Evolutionary conservation across 2,888 invertebrate genomes (phyloP).

Genomic region (Tenthredo livida): DNA sequence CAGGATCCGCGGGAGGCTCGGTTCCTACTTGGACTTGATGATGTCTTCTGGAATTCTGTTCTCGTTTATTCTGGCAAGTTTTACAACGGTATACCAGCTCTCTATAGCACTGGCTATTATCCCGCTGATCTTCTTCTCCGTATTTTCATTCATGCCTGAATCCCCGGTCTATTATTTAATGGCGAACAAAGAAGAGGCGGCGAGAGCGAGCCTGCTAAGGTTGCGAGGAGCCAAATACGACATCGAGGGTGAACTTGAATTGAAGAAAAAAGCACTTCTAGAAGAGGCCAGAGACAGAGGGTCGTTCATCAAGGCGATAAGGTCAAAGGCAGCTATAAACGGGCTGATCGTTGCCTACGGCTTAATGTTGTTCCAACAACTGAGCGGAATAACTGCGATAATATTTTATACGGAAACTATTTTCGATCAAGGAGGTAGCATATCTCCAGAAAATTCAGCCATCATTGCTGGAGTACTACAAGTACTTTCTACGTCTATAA

Average conservation of each 20-base stretch:
- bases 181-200: slow-evolving; percentile 84
- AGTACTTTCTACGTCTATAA: slow-evolving; percentile 86
- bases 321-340: slow-evolving; percentile 83
- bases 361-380: slow-evolving; percentile 94
- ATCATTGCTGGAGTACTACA: slow-evolving; percentile 93
- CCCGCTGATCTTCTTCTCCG: slow-evolving; percentile 84
- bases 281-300: slow-evolving; percentile 80
- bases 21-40: slow-evolving; percentile 93
- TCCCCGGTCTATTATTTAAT: slow-evolving; percentile 87
- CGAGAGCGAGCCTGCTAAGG: slow-evolving; percentile 84
- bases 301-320: slow-evolving; percentile 81
- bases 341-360: slow-evolving; percentile 87
- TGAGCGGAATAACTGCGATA: slow-evolving; percentile 91
- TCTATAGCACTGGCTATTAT: slow-evolving; percentile 84
- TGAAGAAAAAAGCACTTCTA: slow-evolving; percentile 81
- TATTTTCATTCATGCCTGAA: slow-evolving; percentile 93
- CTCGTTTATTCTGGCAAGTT: slow-evolving; percentile 86
- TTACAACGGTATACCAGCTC: slow-evolving; percentile 81
- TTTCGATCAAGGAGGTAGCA: slow-evolving; percentile 84
- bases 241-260: slow-evolving; percentile 83
- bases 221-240: slow-evolving; percentile 88
- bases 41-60: slow-evolving; percentile 91
- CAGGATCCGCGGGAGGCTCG: slow-evolving; percentile 90
- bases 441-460: slow-evolving; percentile 81
- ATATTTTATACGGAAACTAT: slow-evolving; percentile 90